Base-by-base conservation (phyloP, 2,888 invertebrate species). In the Drosophila dives region DNA sequence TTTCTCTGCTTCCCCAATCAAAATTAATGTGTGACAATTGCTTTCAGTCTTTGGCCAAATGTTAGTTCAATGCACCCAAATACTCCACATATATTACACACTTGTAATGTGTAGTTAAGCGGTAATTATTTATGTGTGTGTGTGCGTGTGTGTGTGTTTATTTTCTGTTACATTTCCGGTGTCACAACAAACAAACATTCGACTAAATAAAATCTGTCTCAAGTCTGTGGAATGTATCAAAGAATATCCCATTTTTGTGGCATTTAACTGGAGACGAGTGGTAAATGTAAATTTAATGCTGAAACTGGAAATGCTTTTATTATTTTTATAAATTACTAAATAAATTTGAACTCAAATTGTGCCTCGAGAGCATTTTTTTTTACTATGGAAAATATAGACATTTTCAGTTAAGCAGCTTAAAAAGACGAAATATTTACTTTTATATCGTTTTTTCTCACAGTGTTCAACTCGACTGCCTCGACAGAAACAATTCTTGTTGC, bases 161-260 rank as follows among this genome's bases (percentile, higher is more conserved):
- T 38, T 45, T 59, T 45, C 51, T 53, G 51, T 54, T 32, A 69
- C 69, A 70, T 60, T 70, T 69, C 71, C 68, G 68, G 68, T 45
- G 20, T 7, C 45, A 59, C 29, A 20, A 51, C 36, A 56, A 56
- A 36, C 34, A 62, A 20, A 32, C 32, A 12, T 38, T 45, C 40
- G 45, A 70, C 34, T 69, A 60, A 40, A 17, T 20, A 20, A 56
- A 33, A 51, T 26, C 29, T 1, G 50, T n/a, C 29, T 12, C n/a
- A n/a, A n/a, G 29, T 50, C 12, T n/a, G 17, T n/a, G 51, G 3
- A 51, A 33, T 29, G 12, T 7, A 12, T 11, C 32, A 20, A 51
- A 12, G n/a, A 3, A 20, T 29, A 51, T 51, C 51, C 32, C 33
- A 32, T 48, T 17, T 3, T 10, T 26, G 23, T 33, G 12, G 51